phyloP scores from a whole-genome alignment of 2,888 invertebrate species.

The Drosophila maculinotata region DNA sequence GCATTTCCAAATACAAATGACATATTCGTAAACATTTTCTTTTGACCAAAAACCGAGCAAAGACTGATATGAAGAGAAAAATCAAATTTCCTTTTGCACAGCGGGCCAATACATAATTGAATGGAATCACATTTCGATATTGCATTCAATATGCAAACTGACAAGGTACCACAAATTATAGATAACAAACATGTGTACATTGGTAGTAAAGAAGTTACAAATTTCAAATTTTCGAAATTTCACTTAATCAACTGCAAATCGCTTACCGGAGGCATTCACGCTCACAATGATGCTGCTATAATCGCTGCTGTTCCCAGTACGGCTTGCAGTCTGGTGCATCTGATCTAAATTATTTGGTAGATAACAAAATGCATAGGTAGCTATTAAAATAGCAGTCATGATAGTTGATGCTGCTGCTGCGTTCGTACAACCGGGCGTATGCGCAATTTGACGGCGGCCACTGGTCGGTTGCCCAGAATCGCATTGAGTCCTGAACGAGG shows the following conservation, averaged over 20 bases:
- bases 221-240: constrained; percentile 13
- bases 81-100: constrained; percentile 61
- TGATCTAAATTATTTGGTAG: constrained; percentile 33
- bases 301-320: constrained; percentile 4
- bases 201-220: background rate
- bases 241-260: constrained; percentile 29
- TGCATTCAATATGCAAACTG: constrained; percentile 19
- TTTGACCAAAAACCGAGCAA: no score
- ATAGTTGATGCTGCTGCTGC: background rate
- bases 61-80: constrained; percentile 46
- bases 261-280: background rate
- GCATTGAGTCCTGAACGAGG: constrained; percentile 42
- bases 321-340: background rate
- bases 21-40: constrained; percentile 41
- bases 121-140: constrained; percentile 14
- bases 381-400: constrained; percentile 7
- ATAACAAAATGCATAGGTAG: constrained; percentile 28
- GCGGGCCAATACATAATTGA: constrained; percentile 26
- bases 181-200: constrained; percentile 3
- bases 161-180: constrained; percentile 26
- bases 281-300: constrained; percentile 15
- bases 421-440: constrained; percentile 30
- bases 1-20: constrained; percentile 53
- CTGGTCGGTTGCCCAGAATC: constrained; percentile 8
- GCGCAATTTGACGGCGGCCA: constrained; percentile 33